Evolutionary conservation across 1,140 invertebrate species (phyloP).

Genomic region (Carcinoscorpius rotundicauda): DNA sequence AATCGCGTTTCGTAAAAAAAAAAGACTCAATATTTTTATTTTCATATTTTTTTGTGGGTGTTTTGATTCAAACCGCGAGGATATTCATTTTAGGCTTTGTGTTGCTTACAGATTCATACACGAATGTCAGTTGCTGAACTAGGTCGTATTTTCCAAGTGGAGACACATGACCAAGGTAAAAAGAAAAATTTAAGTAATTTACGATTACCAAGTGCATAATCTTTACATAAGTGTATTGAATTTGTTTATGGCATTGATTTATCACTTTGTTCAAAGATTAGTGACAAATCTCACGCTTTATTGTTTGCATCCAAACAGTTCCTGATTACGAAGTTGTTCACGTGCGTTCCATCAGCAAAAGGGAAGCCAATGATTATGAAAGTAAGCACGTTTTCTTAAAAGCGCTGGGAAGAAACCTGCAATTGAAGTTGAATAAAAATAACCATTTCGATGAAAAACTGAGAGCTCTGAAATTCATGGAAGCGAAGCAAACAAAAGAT

Average conservation of each 20-base stretch:
- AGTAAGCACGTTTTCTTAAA: constrained; percentile 23
- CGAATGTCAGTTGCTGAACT: constrained; percentile 69
- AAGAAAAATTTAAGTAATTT: not conserved
- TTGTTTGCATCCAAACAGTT: constrained; percentile 33
- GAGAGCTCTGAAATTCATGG: constrained; percentile 53
- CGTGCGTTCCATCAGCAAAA: constrained; percentile 29
- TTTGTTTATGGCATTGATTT: too few relatives aligned
- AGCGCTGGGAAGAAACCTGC: constrained; percentile 29
- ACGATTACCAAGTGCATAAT: too few relatives aligned
- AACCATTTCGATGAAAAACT: constrained; percentile 24
- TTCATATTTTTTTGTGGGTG: too few relatives aligned
- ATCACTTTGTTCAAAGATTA: not conserved
- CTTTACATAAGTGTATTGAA: too few relatives aligned
- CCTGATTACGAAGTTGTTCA: constrained; percentile 51
- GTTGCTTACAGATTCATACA: constrained; percentile 47
- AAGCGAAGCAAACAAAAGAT: constrained; percentile 49
- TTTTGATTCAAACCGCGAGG: too few relatives aligned
- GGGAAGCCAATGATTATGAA: constrained; percentile 10
- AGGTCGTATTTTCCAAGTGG: constrained; percentile 63
- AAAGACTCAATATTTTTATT: too few relatives aligned
- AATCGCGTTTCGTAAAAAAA: too few relatives aligned
- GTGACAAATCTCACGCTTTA: constrained; percentile 2
- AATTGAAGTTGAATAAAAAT: constrained; percentile 56
- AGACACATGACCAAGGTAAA: constrained; percentile 53
- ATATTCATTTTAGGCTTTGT: too few relatives aligned